Conservation (phyloP, 2,888 invertebrate genomes). For the Ellobium chinense region DNA sequence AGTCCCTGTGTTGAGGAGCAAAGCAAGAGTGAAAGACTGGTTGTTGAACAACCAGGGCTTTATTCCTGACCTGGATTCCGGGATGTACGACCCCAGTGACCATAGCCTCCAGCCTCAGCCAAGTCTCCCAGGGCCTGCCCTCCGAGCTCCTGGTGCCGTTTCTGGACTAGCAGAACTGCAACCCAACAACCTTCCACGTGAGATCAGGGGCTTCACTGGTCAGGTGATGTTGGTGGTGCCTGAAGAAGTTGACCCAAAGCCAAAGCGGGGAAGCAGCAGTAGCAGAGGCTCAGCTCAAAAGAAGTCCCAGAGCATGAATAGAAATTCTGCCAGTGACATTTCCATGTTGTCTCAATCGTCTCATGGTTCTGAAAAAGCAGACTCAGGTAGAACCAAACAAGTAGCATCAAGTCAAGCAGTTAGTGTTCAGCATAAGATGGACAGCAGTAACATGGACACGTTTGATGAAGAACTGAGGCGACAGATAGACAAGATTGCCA, state of each 20-base stretch:
- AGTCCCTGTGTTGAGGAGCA: background rate
- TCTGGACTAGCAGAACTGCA: no score
- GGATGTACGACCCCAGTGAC: conserved; percentile 13
- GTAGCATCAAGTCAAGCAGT: background rate
- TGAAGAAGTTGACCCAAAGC: background rate
- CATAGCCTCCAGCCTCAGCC: background rate
- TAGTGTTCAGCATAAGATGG: background rate
- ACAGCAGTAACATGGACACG: background rate
- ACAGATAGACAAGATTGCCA: background rate
- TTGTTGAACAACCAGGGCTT: background rate
- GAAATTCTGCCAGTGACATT: background rate
- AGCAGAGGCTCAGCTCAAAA: background rate
- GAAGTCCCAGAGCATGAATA: background rate
- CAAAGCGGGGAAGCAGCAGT: background rate
- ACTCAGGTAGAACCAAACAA: background rate
- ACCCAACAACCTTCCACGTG: no score
- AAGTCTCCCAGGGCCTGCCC: background rate
- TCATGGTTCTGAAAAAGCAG: background rate
- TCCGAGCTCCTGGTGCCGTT: background rate
- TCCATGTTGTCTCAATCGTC: background rate
- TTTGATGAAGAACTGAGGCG: background rate
- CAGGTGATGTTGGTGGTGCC: background rate
- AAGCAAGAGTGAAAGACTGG: conserved; percentile 5
- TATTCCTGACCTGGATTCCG: conserved; percentile 4
- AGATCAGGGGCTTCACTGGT: background rate